Base-by-base conservation (phyloP, 2,888 invertebrate species). In the Eledona agricola region DNA sequence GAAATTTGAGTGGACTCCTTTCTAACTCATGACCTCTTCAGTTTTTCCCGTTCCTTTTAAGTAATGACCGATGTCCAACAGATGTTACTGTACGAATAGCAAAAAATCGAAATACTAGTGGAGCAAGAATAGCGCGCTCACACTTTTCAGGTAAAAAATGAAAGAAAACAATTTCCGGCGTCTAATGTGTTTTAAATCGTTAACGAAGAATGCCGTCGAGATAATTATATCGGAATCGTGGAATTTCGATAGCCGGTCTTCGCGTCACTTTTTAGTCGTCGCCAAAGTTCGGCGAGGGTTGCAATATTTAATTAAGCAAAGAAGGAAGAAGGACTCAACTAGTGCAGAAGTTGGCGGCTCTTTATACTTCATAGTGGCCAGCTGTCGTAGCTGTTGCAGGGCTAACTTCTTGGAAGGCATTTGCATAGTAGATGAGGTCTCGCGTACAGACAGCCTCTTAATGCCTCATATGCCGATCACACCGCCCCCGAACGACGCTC, bases 311-410 rank as follows among this genome's bases (percentile, higher is more conserved):
- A 70, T 70, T 70, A 70, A 67, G 67, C 67, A 67, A 64, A 60
- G 61, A 62, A 63, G 58, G 52, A 60, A 57, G 60, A 60, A 63
- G 64, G 60, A 64, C 58, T 59, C 63, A 50, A 52, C 38, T 47
- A 23, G 16, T 35, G 29, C 22, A 34, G 25, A 45, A 45, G 45
- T 45, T 45, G 25, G 66, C 65, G 69, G 76, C 77, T 79, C 79
- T 80, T 79, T 79, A 79, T 79, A 80, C 79, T 80, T 80, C 79
- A 79, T 79, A 77, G 77, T 77, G 73, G 75, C 78, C 80, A 80
- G 79, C 79, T 80, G 80, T 65, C 63, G 77, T 78, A 68, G 65
- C 66, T 65, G 62, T 64, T 46, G 65, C 64, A 64, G 66, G 70
- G 68, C 69, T 69, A 73, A 75, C 73, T 75, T 75, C 73, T 72